phyloP scores from a whole-genome alignment of 2,113 vertebrate species.

The Istiophorus platypterus region DNA sequence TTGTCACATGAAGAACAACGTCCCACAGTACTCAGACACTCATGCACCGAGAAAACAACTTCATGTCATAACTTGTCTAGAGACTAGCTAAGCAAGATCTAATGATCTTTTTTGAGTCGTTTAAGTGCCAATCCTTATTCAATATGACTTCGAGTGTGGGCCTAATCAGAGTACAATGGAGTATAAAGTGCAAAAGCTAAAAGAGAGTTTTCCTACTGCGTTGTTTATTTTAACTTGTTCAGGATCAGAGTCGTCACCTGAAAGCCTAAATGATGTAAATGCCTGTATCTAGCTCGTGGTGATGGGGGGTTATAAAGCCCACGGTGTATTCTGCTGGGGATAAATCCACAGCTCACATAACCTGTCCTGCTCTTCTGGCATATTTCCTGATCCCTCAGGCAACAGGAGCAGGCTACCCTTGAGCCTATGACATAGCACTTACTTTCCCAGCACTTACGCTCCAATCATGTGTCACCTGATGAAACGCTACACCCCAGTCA shows the following conservation, averaged over 20 bases:
- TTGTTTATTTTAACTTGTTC: conserved; percentile 12
- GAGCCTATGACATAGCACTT: conserved; percentile 73
- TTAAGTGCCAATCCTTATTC: conserved; percentile 9
- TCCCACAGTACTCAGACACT: not conserved
- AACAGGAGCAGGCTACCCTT: conserved; percentile 63
- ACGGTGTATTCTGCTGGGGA: conserved; percentile 15
- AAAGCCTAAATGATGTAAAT: conserved; percentile 33
- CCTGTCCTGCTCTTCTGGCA: conserved; percentile 61
- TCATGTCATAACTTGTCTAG: conserved; percentile 24
- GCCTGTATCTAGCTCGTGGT: conserved; percentile 16
- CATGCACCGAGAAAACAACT: not conserved
- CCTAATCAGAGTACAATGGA: conserved; percentile 29
- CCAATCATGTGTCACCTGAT: conserved; percentile 78
- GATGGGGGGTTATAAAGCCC: conserved; percentile 22
- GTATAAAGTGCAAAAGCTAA: conserved; percentile 30
- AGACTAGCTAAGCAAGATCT: conserved; percentile 16
- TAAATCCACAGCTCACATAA: conserved; percentile 74
- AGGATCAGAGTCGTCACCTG: conserved; percentile 20
- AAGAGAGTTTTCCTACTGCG: conserved; percentile 1
- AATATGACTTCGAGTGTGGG: conserved; percentile 12
- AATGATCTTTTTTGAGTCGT: conserved; percentile 38
- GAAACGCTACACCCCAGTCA: conserved; percentile 77
- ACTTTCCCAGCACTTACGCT: conserved; percentile 76
- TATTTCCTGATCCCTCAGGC: conserved; percentile 62
- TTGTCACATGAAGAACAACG: not conserved